Evolutionary conservation across 2,888 invertebrate genomes (phyloP).

Genomic region (Cremastobaeus sp.): DNA sequence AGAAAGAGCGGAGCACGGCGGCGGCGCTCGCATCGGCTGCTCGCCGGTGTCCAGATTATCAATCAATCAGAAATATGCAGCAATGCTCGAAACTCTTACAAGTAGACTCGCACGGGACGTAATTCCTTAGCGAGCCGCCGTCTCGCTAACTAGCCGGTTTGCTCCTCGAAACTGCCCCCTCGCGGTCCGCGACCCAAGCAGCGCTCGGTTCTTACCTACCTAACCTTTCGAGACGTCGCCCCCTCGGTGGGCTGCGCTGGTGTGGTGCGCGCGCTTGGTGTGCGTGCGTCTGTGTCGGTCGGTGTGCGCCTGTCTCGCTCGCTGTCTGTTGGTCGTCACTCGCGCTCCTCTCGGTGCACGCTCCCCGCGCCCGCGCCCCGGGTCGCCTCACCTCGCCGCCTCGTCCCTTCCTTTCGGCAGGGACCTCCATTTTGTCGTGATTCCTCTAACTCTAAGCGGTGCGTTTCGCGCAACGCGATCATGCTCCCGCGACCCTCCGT

Average conservation of each 20-base stretch:
- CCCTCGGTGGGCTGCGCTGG: slow-evolving; percentile 15
- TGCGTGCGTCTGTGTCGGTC: slow-evolving; percentile 12
- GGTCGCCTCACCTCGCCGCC: slow-evolving; percentile 27
- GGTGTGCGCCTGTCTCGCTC: background rate
- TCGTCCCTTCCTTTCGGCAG: slow-evolving; percentile 62
- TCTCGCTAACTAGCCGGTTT: slow-evolving; percentile 25
- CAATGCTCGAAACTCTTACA: too few species aligned
- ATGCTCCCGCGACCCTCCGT: slow-evolving; percentile 69
- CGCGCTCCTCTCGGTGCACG: slow-evolving; percentile 58
- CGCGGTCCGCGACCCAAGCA: slow-evolving; percentile 70
- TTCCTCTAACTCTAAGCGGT: slow-evolving; percentile 73
- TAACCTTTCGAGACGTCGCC: slow-evolving; percentile 57
- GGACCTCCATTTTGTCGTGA: slow-evolving; percentile 76
- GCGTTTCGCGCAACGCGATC: slow-evolving; percentile 65
- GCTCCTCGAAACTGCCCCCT: slow-evolving; percentile 71
- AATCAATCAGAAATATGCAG: too few species aligned
- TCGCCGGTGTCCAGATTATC: too few species aligned
- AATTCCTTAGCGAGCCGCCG: slow-evolving; percentile 12
- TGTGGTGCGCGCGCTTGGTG: too few species aligned
- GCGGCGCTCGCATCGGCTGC: too few species aligned
- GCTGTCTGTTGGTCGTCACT: slow-evolving; percentile 47
- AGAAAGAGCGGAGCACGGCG: too few species aligned
- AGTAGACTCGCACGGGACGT: slow-evolving; percentile 5
- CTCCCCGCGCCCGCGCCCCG: slow-evolving; percentile 49
- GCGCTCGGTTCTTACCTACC: slow-evolving; percentile 70